Evolutionary conservation across 2,888 invertebrate genomes (phyloP), one percentile per base, ranked within the genome.

Genomic region (Sinodicranocentrus sp.): DNA sequence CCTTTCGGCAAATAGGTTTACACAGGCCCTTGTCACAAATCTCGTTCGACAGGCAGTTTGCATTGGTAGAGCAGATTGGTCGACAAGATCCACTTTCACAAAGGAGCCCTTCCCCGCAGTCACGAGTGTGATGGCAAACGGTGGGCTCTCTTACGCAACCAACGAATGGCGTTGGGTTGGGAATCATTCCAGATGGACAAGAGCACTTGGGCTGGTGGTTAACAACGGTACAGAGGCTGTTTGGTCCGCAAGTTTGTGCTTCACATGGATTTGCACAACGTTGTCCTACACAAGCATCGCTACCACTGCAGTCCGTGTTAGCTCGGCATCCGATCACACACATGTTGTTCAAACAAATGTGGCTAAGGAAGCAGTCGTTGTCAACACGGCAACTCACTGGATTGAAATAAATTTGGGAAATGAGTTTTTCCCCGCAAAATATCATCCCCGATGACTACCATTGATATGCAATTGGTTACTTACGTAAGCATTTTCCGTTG

Each of bases 321-420:
- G 93, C 93, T 87, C 95, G 94, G 90, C 97, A 97, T 48, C 97
- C 97, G 88, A 94, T 95, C 82, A 95, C 93, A 89, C 97, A 97
- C 91, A 95, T 95, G 89, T 96, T 96, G 89, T 94, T 94, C 78
- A 96, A 91, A 89, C 97, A 97, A 87, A 97, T 96, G 89, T 97
- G 96, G 0, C 97, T 97, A 82, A 97, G 92, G 93, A 97, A 97
- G 89, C 97, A 97, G 89, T 97, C 97, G 89, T 97, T 96, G 90
- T 97, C 97, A 0, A 96, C 94, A 65, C 96, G 94, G 90, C 97
- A 97, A 1, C 97, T 97, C 80, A 97, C 94, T 93, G 90, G 89
- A 72, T 28, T 21, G 8, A 54, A n/a, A n/a, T n/a, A n/a, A n/a
- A n/a, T n/a, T n/a, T n/a, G n/a, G n/a, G n/a, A n/a, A n/a, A n/a